Conservation (phyloP, 1,140 invertebrate genomes). For the Sesamia nonagrioides region DNA sequence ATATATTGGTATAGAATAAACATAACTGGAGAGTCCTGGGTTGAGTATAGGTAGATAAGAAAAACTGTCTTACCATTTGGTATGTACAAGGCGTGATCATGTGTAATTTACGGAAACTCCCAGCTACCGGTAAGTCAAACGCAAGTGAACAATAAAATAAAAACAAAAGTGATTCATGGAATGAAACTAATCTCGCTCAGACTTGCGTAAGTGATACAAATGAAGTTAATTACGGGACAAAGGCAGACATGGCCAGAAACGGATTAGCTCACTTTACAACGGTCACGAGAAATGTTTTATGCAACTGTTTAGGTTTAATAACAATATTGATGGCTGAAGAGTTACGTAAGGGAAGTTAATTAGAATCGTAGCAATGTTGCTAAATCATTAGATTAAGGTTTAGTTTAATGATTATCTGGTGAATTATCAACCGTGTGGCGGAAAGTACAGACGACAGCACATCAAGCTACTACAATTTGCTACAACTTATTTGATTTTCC, state of each 20-base stretch:
- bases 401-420: no score
- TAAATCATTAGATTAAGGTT: no score
- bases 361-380: neutral
- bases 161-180: constrained; percentile 29
- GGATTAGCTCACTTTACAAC: constrained; percentile 13
- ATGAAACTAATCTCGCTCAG: constrained; percentile 3
- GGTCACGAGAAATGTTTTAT: neutral
- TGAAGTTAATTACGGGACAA: constrained; percentile 39
- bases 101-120: neutral
- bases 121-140: neutral
- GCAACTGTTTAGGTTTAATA: neutral
- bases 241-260: neutral
- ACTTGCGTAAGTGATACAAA: constrained; percentile 38
- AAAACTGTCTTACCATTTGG: no score
- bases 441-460: no score
- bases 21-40: no score
- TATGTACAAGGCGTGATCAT: neutral
- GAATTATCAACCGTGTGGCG: no score
- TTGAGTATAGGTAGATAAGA: no score
- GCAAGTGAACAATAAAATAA: neutral
- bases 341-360: neutral
- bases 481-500: no score
- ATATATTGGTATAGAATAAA: no score
- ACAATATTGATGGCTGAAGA: neutral
- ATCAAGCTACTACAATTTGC: no score